These are phyloP conservation scores for Steatornis caripensis DNA, from an alignment of 2,113 vertebrate genomes.

Conservation along the genomic window DNA sequence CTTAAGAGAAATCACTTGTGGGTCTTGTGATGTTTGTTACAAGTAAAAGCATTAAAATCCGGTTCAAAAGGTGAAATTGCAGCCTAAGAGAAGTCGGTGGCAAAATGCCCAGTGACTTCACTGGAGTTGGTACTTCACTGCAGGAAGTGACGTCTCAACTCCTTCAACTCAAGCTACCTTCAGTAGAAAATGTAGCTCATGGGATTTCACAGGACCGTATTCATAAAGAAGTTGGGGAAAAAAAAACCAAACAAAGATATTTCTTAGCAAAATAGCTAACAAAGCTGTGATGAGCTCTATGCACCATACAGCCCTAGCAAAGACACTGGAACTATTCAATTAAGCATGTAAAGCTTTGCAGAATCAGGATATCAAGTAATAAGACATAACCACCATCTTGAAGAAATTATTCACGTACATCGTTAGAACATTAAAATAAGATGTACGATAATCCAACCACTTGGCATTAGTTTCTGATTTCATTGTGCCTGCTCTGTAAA, in stretches of 20 bases:
- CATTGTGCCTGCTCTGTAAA: not conserved
- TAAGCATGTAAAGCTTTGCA: not conserved
- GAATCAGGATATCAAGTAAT: not conserved
- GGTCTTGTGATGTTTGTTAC: not conserved
- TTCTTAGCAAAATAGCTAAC: not conserved
- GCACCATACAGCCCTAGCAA: not conserved
- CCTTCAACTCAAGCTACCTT: not conserved
- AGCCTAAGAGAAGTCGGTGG: not conserved
- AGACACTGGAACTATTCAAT: not conserved
- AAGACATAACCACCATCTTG: not conserved
- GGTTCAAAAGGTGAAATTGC: not conserved
- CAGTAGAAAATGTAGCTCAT: not conserved
- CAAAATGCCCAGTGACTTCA: not conserved
- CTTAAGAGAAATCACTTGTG: not conserved
- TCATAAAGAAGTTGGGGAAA: not conserved
- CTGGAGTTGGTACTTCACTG: not conserved
- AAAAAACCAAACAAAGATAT: not conserved
- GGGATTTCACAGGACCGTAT: not conserved
- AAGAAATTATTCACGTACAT: not conserved
- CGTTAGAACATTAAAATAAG: not conserved
- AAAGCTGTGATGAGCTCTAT: not conserved
- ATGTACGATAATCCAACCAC: not conserved
- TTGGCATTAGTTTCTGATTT: conserved; percentile 7
- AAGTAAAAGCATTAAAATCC: not conserved
- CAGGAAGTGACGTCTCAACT: not conserved